Evolutionary conservation across 2,113 vertebrate genomes (phyloP), one percentile per base, ranked within the genome.

Genomic region (Corvus hawaiiensis): DNA sequence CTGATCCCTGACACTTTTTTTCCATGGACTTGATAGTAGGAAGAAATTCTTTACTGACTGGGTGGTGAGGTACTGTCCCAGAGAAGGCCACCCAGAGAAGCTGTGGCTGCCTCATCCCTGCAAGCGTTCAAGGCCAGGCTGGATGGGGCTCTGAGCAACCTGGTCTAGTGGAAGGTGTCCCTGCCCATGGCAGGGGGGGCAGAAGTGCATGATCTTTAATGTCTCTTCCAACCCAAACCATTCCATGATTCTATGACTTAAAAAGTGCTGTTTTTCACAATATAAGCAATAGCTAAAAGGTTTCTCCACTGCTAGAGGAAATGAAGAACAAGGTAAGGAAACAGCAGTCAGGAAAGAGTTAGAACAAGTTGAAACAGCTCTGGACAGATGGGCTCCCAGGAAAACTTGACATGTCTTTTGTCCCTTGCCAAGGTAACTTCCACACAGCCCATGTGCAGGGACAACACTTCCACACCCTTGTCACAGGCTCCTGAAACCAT

Each of bases 1-100:
- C 4, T 0, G 0, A 48, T 21, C 19, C 8, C 59, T 5, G 7
- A n/a, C 11, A 55, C 10, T 11, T 55, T 69, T 58, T 35, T 61
- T 13, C 20, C 20, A 27, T 7, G 46, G 13, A 52, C 21, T 16
- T 59, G 16, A 26, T 30, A 54, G 30, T 17, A 54, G 11, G n/a
- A n/a, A 52, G 10, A 54, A 67, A 28, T 39, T 54, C 2, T 41
- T 68, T n/a, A 16, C 39, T 75, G 16, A 54, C 37, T 46, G 13
- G 5, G n/a, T 28, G 6, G 33, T 67, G 28, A 89, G 46, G 27
- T 16, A 51, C 37, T 44, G 76, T 14, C 7, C 13, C 37, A 73
- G 33, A 32, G 8, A 35, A 61, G 7, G n/a, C 0, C 48, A 30
- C 17, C 30, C 49, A 64, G 67, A 46, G 27, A 66, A 81, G 27